Percentiles rank a stretch among this genome's conserved stretches.
These are phyloP conservation scores for Entomobrya multifasciata DNA, from an alignment of 2,888 invertebrate genomes.

Conservation along the genomic window DNA sequence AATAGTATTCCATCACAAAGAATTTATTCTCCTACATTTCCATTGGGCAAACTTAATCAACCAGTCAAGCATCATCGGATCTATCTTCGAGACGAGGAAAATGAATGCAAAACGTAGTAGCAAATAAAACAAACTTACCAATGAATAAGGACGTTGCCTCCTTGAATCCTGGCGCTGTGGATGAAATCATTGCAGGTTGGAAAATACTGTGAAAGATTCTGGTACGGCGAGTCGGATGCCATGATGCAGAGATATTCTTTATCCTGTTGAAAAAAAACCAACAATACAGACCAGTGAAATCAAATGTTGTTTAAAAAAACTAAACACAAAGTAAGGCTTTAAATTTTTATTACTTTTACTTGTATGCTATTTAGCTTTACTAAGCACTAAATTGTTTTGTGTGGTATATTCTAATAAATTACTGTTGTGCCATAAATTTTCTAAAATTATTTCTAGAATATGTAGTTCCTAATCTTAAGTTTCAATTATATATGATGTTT, in stretches of 20 bases:
- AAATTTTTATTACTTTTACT: not conserved
- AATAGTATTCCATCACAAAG: not conserved
- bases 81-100: no score
- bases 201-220: slow-evolving; percentile 96
- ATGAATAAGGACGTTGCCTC: slow-evolving; percentile 96
- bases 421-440: no score
- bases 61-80: no score
- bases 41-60: not conserved
- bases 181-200: slow-evolving; percentile 97
- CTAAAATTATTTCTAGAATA: no score
- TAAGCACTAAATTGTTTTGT: no score
- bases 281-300: not conserved
- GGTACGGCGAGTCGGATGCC: slow-evolving; percentile 97
- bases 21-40: not conserved
- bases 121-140: slow-evolving; percentile 86
- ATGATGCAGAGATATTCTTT: slow-evolving; percentile 97
- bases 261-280: slow-evolving; percentile 86
- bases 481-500: no score
- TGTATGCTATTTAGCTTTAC: not conserved
- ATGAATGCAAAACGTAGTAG: no score
- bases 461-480: no score
- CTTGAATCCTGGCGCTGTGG: slow-evolving; percentile 93
- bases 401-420: no score
- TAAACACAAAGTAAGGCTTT: not conserved
- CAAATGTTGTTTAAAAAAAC: not conserved